phyloP scores from a whole-genome alignment of 2,888 invertebrate species.

The Terebella lapidaria region DNA sequence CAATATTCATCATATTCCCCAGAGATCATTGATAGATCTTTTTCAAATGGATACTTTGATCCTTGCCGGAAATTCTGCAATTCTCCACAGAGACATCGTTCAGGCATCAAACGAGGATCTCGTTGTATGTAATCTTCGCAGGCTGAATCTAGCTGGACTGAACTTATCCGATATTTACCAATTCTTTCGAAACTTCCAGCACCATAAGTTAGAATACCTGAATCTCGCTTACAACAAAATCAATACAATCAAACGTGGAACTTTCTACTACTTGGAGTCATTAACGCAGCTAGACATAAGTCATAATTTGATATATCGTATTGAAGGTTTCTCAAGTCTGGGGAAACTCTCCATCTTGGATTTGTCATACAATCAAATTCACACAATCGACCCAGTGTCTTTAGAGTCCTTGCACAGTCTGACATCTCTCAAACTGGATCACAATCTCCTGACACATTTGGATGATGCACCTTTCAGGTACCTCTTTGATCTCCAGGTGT shows the following conservation, averaged over 20 bases:
- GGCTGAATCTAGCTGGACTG: conserved; percentile 15
- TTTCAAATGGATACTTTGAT: conserved; percentile 22
- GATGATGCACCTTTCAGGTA: conserved; percentile 16
- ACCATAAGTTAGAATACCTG: conserved; percentile 24
- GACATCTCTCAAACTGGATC: conserved; percentile 26
- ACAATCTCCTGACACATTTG: conserved; percentile 31
- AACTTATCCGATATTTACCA: conserved; percentile 16
- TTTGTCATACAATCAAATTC: conserved; percentile 16
- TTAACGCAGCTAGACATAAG: conserved; percentile 26
- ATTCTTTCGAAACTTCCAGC: conserved; percentile 24
- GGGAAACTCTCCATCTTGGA: conserved; percentile 12
- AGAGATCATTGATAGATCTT: conserved; percentile 17
- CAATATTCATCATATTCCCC: conserved; percentile 27
- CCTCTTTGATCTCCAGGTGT: conserved; percentile 13
- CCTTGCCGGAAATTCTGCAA: conserved; percentile 27
- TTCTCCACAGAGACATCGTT: conserved; percentile 24
- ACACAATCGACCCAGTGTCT: conserved; percentile 20
- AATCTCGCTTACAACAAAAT: conserved; percentile 28
- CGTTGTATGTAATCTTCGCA: conserved; percentile 23
- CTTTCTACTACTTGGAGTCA: conserved; percentile 23
- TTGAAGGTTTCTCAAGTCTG: conserved; percentile 19
- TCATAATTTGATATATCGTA: conserved; percentile 22
- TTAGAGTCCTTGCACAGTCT: conserved; percentile 28
- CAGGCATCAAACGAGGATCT: conserved; percentile 22
- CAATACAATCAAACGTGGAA: conserved; percentile 11